A percentile compares a stretch with the other conserved stretches of the same genome.
Conservation (phyloP, 2,113 vertebrate species). For the Candoia aspera region DNA sequence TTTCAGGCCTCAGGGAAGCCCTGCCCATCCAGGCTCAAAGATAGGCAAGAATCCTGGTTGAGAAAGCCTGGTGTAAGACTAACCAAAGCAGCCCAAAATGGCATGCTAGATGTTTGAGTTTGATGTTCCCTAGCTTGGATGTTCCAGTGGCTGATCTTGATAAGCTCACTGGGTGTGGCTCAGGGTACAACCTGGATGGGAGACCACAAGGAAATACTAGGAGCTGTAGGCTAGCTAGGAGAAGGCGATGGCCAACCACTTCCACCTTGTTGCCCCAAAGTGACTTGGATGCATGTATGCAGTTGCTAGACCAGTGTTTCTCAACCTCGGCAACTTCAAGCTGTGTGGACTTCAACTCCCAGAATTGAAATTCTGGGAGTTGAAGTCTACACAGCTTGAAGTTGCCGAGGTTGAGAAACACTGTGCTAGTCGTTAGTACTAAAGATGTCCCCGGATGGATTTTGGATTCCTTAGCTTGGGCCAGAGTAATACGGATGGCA, state of each 20-base stretch:
- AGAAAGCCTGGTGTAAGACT: neutral
- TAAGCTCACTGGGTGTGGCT: neutral
- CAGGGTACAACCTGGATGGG: neutral
- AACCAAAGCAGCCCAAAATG: accelerated
- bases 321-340: too few relatives aligned
- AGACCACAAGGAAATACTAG: neutral
- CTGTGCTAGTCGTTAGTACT: neutral
- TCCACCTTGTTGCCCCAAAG: too few relatives aligned
- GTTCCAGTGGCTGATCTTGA: neutral
- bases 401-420: too few relatives aligned
- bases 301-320: too few relatives aligned
- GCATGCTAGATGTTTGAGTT: neutral
- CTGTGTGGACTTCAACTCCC: too few relatives aligned
- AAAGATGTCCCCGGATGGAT: neutral
- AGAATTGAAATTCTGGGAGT: too few relatives aligned
- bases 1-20: too few relatives aligned
- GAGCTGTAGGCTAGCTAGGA: neutral
- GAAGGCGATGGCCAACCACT: neutral
- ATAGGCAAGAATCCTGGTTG: too few relatives aligned
- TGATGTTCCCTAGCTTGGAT: neutral
- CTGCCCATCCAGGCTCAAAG: too few relatives aligned
- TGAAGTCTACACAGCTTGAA: too few relatives aligned
- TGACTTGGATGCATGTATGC: too few relatives aligned
- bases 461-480: neutral
- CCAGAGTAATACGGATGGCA: neutral